A percentile compares a stretch with the other conserved stretches of the same genome.
Conservation (phyloP, 2,888 invertebrate species). For the Sinotaia quadrata region DNA sequence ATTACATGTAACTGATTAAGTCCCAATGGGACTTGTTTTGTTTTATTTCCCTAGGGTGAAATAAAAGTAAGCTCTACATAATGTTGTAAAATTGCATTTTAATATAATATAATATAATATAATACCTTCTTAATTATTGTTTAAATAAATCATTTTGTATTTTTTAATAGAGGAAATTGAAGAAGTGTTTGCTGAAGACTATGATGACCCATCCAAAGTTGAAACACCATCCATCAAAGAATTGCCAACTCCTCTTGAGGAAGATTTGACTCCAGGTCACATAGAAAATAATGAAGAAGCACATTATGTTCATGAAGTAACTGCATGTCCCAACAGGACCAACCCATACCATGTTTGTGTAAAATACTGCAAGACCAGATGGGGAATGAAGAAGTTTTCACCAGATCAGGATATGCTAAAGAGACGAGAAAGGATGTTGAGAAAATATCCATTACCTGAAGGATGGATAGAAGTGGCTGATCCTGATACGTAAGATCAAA, state of each 20-base stretch:
- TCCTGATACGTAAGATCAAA: constrained; percentile 80
- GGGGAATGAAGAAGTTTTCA: constrained; percentile 66
- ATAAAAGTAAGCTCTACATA: too few species aligned
- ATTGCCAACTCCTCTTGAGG: constrained; percentile 17
- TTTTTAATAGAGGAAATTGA: constrained; percentile 74
- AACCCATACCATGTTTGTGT: constrained; percentile 95
- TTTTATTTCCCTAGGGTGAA: neutral
- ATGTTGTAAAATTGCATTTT: too few species aligned
- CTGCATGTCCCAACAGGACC: constrained; percentile 94
- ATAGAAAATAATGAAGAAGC: constrained; percentile 34
- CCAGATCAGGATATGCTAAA: constrained; percentile 84
- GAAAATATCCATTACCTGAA: constrained; percentile 89
- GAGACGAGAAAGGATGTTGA: constrained; percentile 83
- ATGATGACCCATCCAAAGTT: constrained; percentile 78
- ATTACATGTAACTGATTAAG: too few species aligned
- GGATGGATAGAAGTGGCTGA: constrained; percentile 97
- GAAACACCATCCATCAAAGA: constrained; percentile 34
- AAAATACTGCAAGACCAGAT: constrained; percentile 84
- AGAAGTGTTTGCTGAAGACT: constrained; percentile 95
- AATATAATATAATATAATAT: too few species aligned
- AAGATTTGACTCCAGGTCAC: constrained; percentile 26
- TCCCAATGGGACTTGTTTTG: too few species aligned
- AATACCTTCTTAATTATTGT: too few species aligned
- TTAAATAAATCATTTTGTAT: neutral
- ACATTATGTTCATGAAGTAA: constrained; percentile 53